Base-by-base conservation (phyloP, 1,140 invertebrate genomes). In the Anagrus nilaparvatae region DNA sequence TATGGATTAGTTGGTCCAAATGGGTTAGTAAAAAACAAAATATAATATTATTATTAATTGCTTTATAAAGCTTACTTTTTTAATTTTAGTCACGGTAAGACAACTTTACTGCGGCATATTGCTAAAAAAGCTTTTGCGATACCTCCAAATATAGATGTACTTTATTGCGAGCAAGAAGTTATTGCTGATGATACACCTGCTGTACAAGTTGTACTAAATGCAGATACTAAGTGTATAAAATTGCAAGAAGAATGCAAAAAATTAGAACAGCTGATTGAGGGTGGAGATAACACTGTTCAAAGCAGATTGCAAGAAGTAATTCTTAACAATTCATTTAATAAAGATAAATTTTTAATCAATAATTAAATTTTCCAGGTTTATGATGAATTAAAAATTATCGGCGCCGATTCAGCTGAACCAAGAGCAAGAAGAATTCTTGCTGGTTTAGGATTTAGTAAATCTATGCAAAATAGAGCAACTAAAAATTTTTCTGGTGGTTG, bases 1-100 rank as follows among this genome's bases (percentile, higher is more conserved):
- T 99, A 99, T 67, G 97, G 97, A 58, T 70, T 99, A 5, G 94
- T 99, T 18, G 97, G 97, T 28, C 97, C 96, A 4, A 99, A 99
- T 71, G 96, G 96, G 79, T 84, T 68, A 66, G 70, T 54, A 37
- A 34, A n/a, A 27, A 19, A 13, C 4, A 35, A 10, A 37, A 25
- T 42, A 21, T 35, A 17, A 16, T 40, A 36, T 44, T 46, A 7
- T 43, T 10, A 43, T 33, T 45, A 43, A 9, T 40, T 30, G 27
- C 32, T 18, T 35, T n/a, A 40, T 37, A 44, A 29, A 39, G 19
- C 40, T 17, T 46, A 28, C 39, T 23, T 41, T 34, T 34, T 35
- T 29, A 32, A 9, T 53, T 55, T 61, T 42, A 86, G 84, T 3
- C 92, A 98, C 73, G 96, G 97, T 10, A 99, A 99, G 74, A 99